Percentiles rank a stretch among this genome's conserved stretches.
These are phyloP conservation scores for Apantesis nais DNA, from an alignment of 2,888 invertebrate genomes.

Conservation along the genomic window DNA sequence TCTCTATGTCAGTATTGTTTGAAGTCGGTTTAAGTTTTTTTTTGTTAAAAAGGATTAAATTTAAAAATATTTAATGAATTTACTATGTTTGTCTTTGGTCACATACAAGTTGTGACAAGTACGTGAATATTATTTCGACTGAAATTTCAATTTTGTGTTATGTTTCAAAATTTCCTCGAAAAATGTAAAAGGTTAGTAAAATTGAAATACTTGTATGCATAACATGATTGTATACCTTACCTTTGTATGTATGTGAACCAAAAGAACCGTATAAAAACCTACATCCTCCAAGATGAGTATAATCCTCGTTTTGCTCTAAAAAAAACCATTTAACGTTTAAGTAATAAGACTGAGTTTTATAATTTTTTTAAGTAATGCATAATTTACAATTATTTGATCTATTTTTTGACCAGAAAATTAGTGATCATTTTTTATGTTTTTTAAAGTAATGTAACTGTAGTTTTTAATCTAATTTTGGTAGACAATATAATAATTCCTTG, in stretches of 20 bases:
- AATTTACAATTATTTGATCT: not conserved
- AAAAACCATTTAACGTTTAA: no score
- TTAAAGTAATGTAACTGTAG: no score
- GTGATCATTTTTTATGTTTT: no score
- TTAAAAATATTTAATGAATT: not conserved
- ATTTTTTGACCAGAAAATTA: not conserved
- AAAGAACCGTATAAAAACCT: no score
- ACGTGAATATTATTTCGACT: not conserved
- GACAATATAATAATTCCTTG: not conserved
- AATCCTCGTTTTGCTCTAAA: no score
- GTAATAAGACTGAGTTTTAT: not conserved
- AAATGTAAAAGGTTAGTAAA: not conserved
- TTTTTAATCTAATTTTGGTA: no score
- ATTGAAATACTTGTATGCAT: not conserved
- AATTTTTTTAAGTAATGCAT: no score
- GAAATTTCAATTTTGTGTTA: not conserved
- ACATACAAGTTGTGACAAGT: not conserved
- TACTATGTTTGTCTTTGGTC: not conserved
- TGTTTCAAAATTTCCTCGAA: not conserved
- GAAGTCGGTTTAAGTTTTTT: no score
- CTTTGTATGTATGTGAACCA: not conserved
- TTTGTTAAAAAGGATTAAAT: no score
- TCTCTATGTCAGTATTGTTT: no score
- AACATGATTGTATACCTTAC: not conserved
- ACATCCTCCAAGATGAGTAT: no score